Evolutionary conservation across 2,797 vertebrate genomes (phyloP).

Genomic region (Intellagama lesueurii): DNA sequence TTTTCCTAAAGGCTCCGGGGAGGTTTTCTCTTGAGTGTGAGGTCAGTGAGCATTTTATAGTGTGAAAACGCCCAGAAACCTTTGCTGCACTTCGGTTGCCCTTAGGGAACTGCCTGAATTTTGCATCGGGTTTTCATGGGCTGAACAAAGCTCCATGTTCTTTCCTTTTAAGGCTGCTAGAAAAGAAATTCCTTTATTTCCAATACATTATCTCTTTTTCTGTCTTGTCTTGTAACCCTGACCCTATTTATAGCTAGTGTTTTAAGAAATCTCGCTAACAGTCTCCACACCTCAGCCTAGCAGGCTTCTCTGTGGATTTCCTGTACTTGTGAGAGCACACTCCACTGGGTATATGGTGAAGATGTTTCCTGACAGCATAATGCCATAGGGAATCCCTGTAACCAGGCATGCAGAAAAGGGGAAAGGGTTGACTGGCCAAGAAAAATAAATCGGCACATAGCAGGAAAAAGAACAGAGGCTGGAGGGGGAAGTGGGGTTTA

Average conservation of each 20-base stretch:
- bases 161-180: neutral
- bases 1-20: conserved; percentile 23
- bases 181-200: neutral
- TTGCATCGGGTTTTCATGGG: conserved; percentile 24
- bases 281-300: conserved; percentile 13
- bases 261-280: conserved; percentile 21
- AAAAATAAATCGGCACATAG: conserved; percentile 44
- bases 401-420: conserved; percentile 61
- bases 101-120: conserved; percentile 48
- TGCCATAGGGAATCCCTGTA: conserved; percentile 63
- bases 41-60: conserved; percentile 58
- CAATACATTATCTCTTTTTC: neutral
- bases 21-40: conserved; percentile 37
- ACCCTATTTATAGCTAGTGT: conserved; percentile 7
- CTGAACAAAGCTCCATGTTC: neutral
- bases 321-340: conserved; percentile 44
- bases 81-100: conserved; percentile 35
- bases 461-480: neutral
- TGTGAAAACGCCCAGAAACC: conserved; percentile 24
- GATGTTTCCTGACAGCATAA: conserved; percentile 64
- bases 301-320: neutral
- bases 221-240: neutral
- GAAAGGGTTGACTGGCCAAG: conserved; percentile 59
- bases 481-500: conserved; percentile 15
- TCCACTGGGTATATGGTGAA: conserved; percentile 46